Percentiles rank a stretch among this genome's conserved stretches.
These are phyloP conservation scores for Urocolius indicus DNA, from an alignment of 2,113 vertebrate species.

Conservation along the genomic window DNA sequence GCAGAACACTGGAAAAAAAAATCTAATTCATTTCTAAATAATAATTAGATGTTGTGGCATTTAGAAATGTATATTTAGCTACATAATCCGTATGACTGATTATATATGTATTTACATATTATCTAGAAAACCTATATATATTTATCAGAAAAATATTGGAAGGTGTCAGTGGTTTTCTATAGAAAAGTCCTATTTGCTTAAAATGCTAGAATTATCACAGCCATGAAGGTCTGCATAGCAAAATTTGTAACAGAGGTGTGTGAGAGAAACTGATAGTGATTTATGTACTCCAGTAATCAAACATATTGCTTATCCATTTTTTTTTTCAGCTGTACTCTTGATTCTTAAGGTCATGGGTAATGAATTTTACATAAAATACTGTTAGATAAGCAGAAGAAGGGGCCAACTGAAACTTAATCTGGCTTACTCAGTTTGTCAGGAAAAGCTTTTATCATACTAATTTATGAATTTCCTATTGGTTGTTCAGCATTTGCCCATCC, in stretches of 20 bases:
- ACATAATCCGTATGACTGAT: not conserved
- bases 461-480: not conserved
- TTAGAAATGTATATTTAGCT: not conserved
- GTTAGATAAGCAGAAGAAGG: slow-evolving; percentile 15
- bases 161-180: not conserved
- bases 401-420: slow-evolving; percentile 39
- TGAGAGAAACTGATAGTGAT: not conserved
- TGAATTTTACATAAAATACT: slow-evolving; percentile 44
- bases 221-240: not conserved
- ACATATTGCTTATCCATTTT: not conserved
- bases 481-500: not conserved
- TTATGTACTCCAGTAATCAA: not conserved
- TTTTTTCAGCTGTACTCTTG: not conserved
- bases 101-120: not conserved
- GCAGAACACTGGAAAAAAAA: not conserved
- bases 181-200: not conserved
- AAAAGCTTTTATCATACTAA: not conserved
- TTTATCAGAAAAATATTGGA: not conserved
- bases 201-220: not conserved
- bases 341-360: slow-evolving; percentile 11
- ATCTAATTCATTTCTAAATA: not conserved
- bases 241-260: not conserved
- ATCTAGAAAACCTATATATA: not conserved
- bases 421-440: not conserved
- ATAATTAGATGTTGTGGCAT: not conserved